Base-by-base conservation (phyloP, 1,140 invertebrate species). In the Conus ventricosus region DNA sequence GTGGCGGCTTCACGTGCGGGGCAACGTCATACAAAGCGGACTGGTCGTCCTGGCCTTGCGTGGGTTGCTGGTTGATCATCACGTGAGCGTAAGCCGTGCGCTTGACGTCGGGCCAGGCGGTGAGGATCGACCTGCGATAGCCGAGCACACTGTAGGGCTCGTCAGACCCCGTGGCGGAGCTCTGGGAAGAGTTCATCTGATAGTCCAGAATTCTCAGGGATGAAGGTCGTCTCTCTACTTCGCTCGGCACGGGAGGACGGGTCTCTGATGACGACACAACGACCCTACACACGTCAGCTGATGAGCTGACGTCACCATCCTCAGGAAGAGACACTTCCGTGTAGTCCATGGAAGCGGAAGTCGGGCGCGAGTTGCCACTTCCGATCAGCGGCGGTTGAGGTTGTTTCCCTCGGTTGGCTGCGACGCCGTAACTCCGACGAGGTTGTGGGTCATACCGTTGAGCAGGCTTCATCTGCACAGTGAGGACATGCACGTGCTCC, bases 1-100 rank as follows among this genome's bases (percentile, higher is more conserved):
- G 85, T 5, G 25, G 2, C 27, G 51, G 27, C 10, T 63, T 13
- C 11, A 17, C 27, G n/a, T 67, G 57, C 2, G 27, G 11, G 1
- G 84, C 83, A 4, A 63, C 39, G 23, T 75, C 51, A 75, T 54
- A 51, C 57, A 60, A 60, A 8, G 57, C 57, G 2, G 20, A 7
- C 7, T 39, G 6, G 53, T 75, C 71, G 11, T n/a, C 63, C 54
- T 51, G 8, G 23, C 4, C 85, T 2, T 23, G n/a, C n/a, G 6
- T 80, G 51, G 85, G 51, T 15, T 53, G 7, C 20, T 53, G 23
- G 75, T 51, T 39, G 27, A 87, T 60, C 63, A 87, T 76, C 15
- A 87, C 85, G 85, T 87, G 85, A 20, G 85, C 23, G 71, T 87
- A 87, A 25, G 85, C 71, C 4, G 85, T 78, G 51, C 54, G 85